phyloP scores from a whole-genome alignment of 1,140 invertebrate species.

The Leptonema lineaticorne region DNA sequence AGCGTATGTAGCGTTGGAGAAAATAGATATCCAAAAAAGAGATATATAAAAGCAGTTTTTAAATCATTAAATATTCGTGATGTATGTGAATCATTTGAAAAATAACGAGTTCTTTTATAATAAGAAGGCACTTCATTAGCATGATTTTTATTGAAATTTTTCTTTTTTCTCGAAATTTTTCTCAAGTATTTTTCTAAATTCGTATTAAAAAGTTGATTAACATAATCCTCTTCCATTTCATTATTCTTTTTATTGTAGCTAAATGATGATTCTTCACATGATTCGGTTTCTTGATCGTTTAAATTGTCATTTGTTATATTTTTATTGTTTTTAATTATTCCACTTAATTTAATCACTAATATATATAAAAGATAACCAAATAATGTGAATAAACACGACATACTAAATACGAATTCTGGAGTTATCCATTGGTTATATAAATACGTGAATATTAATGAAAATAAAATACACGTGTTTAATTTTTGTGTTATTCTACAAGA shows the following conservation, averaged over 20 bases:
- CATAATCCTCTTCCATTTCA: background rate
- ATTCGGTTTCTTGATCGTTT: background rate
- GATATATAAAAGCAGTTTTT: constrained; percentile 73
- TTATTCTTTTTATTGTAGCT: background rate
- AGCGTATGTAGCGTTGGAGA: constrained; percentile 92
- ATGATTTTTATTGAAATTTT: background rate
- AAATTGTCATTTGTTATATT: constrained; percentile 7
- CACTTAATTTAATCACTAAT: too few relatives aligned
- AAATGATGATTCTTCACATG: too few relatives aligned
- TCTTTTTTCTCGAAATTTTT: background rate
- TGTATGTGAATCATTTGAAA: constrained; percentile 35
- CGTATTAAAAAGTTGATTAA: background rate
- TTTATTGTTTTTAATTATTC: constrained; percentile 26
- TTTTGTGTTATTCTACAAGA: constrained; percentile 73
- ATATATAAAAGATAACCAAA: constrained; percentile 52
- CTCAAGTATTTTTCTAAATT: background rate
- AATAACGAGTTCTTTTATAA: background rate
- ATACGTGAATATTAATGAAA: constrained; percentile 72
- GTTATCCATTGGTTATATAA: constrained; percentile 68
- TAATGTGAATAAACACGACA: constrained; percentile 57
- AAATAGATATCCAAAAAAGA: constrained; percentile 80
- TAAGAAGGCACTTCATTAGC: too few relatives aligned
- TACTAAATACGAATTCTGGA: constrained; percentile 63
- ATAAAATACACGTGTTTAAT: constrained; percentile 74
- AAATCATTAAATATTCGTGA: constrained; percentile 57